Conservation (phyloP, 1,140 invertebrate species). For the Coelopa frigida region DNA sequence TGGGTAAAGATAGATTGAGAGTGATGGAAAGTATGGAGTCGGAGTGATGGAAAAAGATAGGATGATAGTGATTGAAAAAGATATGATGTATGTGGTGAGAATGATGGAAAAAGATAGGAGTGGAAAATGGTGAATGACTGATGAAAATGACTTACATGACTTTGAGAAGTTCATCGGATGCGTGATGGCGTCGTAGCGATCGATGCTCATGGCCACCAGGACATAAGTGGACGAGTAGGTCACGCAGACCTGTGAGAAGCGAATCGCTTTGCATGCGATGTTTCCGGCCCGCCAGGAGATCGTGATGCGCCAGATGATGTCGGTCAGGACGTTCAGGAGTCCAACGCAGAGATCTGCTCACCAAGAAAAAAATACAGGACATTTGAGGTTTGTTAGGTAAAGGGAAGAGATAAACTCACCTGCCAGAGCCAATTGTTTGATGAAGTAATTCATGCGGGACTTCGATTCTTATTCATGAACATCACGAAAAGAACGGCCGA, state of each 20-base stretch:
- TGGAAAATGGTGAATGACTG: no score
- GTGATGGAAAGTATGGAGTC: background rate
- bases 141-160: conserved; percentile 76
- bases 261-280: conserved; percentile 79
- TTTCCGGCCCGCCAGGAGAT: conserved; percentile 81
- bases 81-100: no score
- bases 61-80: background rate
- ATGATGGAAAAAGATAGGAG: background rate
- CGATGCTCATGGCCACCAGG: conserved; percentile 87
- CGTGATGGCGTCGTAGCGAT: conserved; percentile 90
- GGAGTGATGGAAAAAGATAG: background rate
- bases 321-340: conserved; percentile 75
- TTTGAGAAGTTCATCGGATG: conserved; percentile 92
- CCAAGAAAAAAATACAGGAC: conserved; percentile 39
- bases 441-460: conserved; percentile 94
- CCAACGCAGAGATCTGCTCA: conserved; percentile 84
- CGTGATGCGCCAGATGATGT: conserved; percentile 81
- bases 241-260: conserved; percentile 72
- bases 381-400: background rate
- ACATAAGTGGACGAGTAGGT: conserved; percentile 93
- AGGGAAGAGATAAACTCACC: conserved; percentile 59
- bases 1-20: background rate
- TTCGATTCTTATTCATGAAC: conserved; percentile 73
- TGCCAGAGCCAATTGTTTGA: conserved; percentile 87
- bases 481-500: conserved; percentile 78